A percentile compares a stretch with the other conserved stretches of the same genome.
Evolutionary conservation across 2,113 vertebrate genomes (phyloP).

Genomic region (Terrapene triunguis): DNA sequence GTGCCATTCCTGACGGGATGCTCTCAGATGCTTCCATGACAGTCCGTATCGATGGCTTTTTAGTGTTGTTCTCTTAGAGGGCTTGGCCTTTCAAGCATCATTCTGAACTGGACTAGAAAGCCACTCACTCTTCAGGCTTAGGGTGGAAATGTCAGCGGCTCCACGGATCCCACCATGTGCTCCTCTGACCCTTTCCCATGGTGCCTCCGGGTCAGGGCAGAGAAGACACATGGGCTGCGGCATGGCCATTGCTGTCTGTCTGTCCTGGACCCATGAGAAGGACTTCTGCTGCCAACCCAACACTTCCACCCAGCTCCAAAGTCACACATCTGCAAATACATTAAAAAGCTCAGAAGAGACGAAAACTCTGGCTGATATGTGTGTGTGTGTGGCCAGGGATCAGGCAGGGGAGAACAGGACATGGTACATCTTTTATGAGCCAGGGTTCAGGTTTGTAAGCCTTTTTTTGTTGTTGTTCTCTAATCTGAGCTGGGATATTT

Average conservation of each 20-base stretch:
- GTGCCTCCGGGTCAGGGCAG: background rate
- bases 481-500: conserved; percentile 75
- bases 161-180: background rate
- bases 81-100: background rate
- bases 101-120: background rate
- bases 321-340: background rate
- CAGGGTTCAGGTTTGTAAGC: conserved; percentile 61
- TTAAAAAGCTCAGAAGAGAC: conserved; percentile 19
- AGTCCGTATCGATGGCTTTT: background rate
- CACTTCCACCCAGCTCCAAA: background rate
- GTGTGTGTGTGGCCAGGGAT: background rate
- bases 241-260: no score
- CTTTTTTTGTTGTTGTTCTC: conserved; percentile 51
- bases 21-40: background rate
- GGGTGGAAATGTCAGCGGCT: background rate
- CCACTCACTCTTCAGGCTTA: background rate
- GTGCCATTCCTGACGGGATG: background rate
- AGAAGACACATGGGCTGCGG: background rate
- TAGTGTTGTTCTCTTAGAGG: background rate
- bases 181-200: background rate
- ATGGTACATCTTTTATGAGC: conserved; percentile 58
- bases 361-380: background rate
- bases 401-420: background rate
- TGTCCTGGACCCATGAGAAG: background rate
- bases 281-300: background rate